phyloP scores from a whole-genome alignment of 2,797 vertebrate genomes.

The Spinibarbus caldwelli region DNA sequence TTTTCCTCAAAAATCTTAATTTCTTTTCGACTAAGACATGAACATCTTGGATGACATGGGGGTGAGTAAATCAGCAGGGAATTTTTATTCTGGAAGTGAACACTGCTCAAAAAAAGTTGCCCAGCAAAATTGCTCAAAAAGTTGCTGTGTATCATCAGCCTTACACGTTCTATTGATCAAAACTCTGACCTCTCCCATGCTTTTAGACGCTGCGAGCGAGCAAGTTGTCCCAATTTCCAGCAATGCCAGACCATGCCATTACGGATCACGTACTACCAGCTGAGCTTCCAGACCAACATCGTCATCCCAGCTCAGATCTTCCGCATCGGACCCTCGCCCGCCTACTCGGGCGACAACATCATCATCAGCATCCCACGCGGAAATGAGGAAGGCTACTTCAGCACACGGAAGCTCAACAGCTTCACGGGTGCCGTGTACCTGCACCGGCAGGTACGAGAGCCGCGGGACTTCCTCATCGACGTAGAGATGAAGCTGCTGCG shows the following conservation, averaged over 20 bases:
- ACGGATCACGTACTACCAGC: slow-evolving; percentile 93
- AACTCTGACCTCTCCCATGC: background rate
- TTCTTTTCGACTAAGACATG: background rate
- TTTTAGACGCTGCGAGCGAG: slow-evolving; percentile 90
- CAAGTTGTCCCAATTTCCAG: slow-evolving; percentile 84
- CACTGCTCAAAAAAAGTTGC: too few species aligned
- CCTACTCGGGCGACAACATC: slow-evolving; percentile 92
- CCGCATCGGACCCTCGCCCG: slow-evolving; percentile 93
- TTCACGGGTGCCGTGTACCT: slow-evolving; percentile 92
- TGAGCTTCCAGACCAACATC: slow-evolving; percentile 94
- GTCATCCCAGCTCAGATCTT: slow-evolving; percentile 94
- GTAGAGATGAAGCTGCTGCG: slow-evolving; percentile 98
- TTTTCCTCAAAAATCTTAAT: too few species aligned
- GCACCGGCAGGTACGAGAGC: slow-evolving; percentile 83
- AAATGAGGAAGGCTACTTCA: slow-evolving; percentile 92
- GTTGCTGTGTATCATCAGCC: too few species aligned
- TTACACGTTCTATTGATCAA: background rate
- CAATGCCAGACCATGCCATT: slow-evolving; percentile 90
- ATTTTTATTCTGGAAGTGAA: background rate
- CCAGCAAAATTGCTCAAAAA: too few species aligned
- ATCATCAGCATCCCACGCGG: slow-evolving; percentile 89
- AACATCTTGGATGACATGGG: background rate
- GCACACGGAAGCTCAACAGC: slow-evolving; percentile 89
- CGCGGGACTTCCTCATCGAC: slow-evolving; percentile 88
- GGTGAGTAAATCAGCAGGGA: background rate